Evolutionary conservation across 2,113 vertebrate genomes (phyloP), one percentile per base, ranked within the genome.

Genomic region (Eretmodus cyanostictus): DNA sequence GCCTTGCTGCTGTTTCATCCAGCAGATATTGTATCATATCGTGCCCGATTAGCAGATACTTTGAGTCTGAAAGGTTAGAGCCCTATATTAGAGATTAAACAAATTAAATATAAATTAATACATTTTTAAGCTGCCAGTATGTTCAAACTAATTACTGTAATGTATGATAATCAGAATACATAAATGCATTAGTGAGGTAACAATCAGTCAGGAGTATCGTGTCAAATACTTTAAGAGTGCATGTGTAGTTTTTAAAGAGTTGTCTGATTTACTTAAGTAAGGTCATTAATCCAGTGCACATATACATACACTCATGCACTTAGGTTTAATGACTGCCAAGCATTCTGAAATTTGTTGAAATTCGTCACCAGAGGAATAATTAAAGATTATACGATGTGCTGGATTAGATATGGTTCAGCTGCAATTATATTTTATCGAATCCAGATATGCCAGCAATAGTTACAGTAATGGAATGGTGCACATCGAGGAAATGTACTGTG

Each of bases 341-440:
- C 89, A 12, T 34, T 31, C 71, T 80, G 57, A 54, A 51, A 22
- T 73, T 89, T 81, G 45, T 89, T 84, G 27, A 93, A 86, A 89
- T 90, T 80, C 88, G 83, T 82, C 85, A 84, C 66, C 14, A 40
- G 85, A 90, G 90, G 45, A 92, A 94, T 94, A 91, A 92, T 94
- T 93, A 83, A 93, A 87, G 80, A 79, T 78, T 78, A 49, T 49
- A 78, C 71, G 45, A 78, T 78, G 89, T 87, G 92, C 87, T 93
- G 89, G 87, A 94, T 89, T 91, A 93, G 91, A 92, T 84, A 57
- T 59, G 63, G 73, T 93, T 91, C 89, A 80, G 71, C 24, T 89
- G 83, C 91, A 92, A 93, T 94, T 87, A 82, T 83, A 91, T 92
- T 86, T 78, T 51, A 51, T 78, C 45, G 73, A 78, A 86, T 88